Base-by-base conservation (phyloP, 1,140 invertebrate species). In the Drosophila mojavensis region DNA sequence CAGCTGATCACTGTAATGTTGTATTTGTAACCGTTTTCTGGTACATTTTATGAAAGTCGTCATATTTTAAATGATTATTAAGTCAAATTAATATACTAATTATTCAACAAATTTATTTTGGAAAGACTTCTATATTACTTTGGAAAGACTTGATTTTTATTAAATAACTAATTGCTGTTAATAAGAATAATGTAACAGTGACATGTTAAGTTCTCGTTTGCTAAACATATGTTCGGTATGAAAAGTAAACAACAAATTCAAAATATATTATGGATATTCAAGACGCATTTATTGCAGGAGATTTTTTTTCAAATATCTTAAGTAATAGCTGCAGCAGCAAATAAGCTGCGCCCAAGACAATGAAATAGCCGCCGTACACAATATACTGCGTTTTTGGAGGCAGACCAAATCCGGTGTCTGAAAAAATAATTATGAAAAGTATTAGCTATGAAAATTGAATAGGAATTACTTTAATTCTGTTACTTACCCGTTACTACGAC, bases 401-500 rank as follows among this genome's bases (percentile, higher is more conserved):
- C 39, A 94, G 56, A 5, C 79, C 78, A 13, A 94, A 82, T 0
- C 91, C 92, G 2, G 71, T 53, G n/a, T 91, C 79, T 20, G 17
- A 10, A 28, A 56, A 20, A 11, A 10, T 33, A 10, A 28, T 7
- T 26, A 50, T 39, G 1, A 15, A 9, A 11, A 47, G 5, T 43
- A 43, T 43, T 43, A n/a, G 4, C 4, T 43, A 17, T 43, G 13
- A 1, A 43, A 17, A 15, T 43, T 43, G 2, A 43, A 9, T 45
- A 17, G n/a, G 6, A 45, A 6, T 4, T 5, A 13, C 36, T 39
- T 11, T 11, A 28, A 28, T 0, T 5, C 30, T n/a, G 3, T 9
- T 48, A 68, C 51, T 53, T 48, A 75, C 67, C 81, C 5, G 94
- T 93, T 15, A 94, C 93, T 1, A 98, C 94, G 20, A 97, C 92